Conservation (phyloP, 2,888 invertebrate species). For the Andrena haemorrhoa region DNA sequence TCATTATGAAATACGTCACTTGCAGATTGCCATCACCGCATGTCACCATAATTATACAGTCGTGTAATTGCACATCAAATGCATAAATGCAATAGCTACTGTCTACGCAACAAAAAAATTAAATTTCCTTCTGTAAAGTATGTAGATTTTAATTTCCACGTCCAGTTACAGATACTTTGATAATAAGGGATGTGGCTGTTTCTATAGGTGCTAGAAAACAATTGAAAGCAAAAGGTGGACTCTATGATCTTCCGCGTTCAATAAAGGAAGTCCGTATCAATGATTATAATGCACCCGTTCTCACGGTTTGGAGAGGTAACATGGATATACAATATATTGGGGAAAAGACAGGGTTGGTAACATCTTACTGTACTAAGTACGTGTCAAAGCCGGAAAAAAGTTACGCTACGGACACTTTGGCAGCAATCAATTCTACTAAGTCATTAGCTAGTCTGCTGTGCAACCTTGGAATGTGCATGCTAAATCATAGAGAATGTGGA, state of each 20-base stretch:
- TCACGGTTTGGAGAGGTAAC: conserved; percentile 72
- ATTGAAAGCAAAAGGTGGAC: too few species aligned
- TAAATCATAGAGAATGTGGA: conserved; percentile 66
- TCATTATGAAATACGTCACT: conserved; percentile 70
- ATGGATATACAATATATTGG: conserved; percentile 70
- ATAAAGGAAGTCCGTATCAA: too few species aligned
- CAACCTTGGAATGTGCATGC: conserved; percentile 72
- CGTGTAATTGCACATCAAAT: too few species aligned
- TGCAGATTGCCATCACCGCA: conserved; percentile 44
- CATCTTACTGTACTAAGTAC: conserved; percentile 75
- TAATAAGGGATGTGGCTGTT: too few species aligned
- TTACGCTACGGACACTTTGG: conserved; percentile 63
- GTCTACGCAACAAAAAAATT: too few species aligned
- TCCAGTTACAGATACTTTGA: too few species aligned
- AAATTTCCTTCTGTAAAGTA: too few species aligned
- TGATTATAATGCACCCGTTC: too few species aligned
- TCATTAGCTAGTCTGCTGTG: conserved; percentile 68
- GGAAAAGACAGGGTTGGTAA: conserved; percentile 73
- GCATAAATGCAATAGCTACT: too few species aligned
- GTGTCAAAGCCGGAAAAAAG: conserved; percentile 73
- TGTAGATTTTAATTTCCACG: too few species aligned
- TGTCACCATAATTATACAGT: conserved; percentile 14
- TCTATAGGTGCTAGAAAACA: too few species aligned
- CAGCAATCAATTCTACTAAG: conserved; percentile 73
- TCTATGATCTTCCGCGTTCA: too few species aligned